Base-by-base conservation (phyloP, 2,113 vertebrate genomes). In the Takifugu bimaculatus region DNA sequence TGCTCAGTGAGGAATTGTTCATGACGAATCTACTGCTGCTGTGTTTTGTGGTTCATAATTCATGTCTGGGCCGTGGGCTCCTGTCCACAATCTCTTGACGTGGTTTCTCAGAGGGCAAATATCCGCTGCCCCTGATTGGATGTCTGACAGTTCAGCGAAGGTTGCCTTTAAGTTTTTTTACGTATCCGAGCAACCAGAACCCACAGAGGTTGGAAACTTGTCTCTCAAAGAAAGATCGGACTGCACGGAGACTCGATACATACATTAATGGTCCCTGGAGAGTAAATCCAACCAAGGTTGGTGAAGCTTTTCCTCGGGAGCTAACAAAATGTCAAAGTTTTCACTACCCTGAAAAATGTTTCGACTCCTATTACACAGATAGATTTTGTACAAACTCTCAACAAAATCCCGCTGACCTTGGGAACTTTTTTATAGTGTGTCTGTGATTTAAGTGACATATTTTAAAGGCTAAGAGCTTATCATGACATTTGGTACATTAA, bases 1-100 rank as follows among this genome's bases (percentile, higher is more conserved):
- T 99, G 26, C 92, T 99, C 1, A 92, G 96, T 99, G 60, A 66
- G 49, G 66, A 70, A n/a, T 20, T 51, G 54, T 75, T 67, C 9
- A 11, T 4, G 7, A 6, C 11, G 35, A 10, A 11, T 6, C 35
- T 10, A 10, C 35, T 10, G 35, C 35, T 10, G 35, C 35, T 29
- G 28, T 81, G 61, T 65, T 75, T 82, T 72, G 78, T 74, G 15
- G 61, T 83, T 77, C 68, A 75, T 69, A 15, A 52, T 66, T 26
- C 4, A 50, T 65, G 50, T 47, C 61, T 72, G 42, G 25, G 69
- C 57, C 15, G 14, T 13, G 44, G 12, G 44, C 44, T 45, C 44
- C 44, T 14, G 45, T 52, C 32, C 50, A 25, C 54, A 29, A 25
- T 74, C 58, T 76, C 25, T 53, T 42, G 26, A 64, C 62, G 39